Base-by-base conservation (phyloP, 2,888 invertebrate genomes). In the Sisyra terminalis region DNA sequence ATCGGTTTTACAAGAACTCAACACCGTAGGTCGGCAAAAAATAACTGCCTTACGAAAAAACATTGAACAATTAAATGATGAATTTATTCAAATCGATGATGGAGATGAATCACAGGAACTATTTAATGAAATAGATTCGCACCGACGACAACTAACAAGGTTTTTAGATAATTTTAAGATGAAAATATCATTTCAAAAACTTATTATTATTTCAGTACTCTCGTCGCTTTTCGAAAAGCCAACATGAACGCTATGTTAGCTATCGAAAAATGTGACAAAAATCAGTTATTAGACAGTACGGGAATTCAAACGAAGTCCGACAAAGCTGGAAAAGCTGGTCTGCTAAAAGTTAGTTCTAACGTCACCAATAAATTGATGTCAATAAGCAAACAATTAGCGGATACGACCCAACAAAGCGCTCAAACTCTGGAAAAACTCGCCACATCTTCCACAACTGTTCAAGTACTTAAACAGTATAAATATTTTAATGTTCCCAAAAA, bases 381-480 rank as follows among this genome's bases (percentile, higher is more conserved):
- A 30, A 82, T 93, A 49, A 88, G 89, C 48, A 71, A 86, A 48
- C 83, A 85, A 56, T 66, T 94, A 50, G 83, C 89, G 1, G 84
- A 86, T 51, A 90, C 92, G 1, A 84, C 88, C 10, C 77, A 87
- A 53, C 74, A 81, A 53, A 90, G 90, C 63, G 87, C 88, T 40
- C 74, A 79, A 39, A 89, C 93, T 0, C 65, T 93, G 46, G 85
- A 87, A 46, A 78, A 74, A 13, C 64, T 96, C 43, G 74, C 74
- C 0, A 69, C 72, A 24, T 80, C 80, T 11, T 80, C 80, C 46
- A 73, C 76, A 47, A 72, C 70, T 46, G 78, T 80, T n/a, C 53
- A 55, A 43, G 50, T 1, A 64, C n/a, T n/a, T n/a, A n/a, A n/a
- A n/a, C n/a, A n/a, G n/a, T n/a, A n/a, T n/a, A n/a, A n/a, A n/a